Base-by-base conservation (phyloP, 2,113 vertebrate genomes). In the Fregetta grallaria region DNA sequence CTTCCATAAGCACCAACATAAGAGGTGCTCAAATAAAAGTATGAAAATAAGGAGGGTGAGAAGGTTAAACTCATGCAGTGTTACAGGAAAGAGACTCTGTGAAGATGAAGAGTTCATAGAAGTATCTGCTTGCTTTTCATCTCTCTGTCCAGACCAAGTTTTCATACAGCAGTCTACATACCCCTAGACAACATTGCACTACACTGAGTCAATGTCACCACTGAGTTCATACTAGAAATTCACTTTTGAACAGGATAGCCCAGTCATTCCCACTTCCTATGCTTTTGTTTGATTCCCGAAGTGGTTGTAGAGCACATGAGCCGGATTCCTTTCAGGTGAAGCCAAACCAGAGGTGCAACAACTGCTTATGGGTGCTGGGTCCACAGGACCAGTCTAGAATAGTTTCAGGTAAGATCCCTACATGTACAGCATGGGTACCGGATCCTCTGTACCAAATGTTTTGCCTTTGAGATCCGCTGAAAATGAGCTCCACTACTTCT, bases 351-450 rank as follows among this genome's bases (percentile, higher is more conserved):
- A 42, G 7, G 8, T 19, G 32, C 25, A 74, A 58, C 50, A 80
- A 55, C 80, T 59, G 21, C 38, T 70, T 58, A 27, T 25, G 6
- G 18, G 34, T 10, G 11, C 34, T 67, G 30, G 36, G 59, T 62
- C 40, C 42, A 40, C 11, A 88, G 16, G 20, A 75, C 47, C 34
- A 75, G 36, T 38, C 45, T 34, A 34, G 26, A 70, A 53, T 1
- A 55, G 20, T 44, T 47, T 56, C 65, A 62, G 10, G 7, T 55
- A 30, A 83, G 27, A 22, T 44, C n/a, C 45, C 18, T 50, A 16
- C 26, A 7, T 0, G 0, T 15, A 15, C 55, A 58, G 7, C 32
- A 25, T 0, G 0, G 25, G 15, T 47, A 47, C 16, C 15, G 15
- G n/a, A 30, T 59, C n/a, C 21, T 85, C 61, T 75, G 26, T 38